phyloP scores from a whole-genome alignment of 2,113 vertebrate genomes.

The Isurus oxyrinchus region DNA sequence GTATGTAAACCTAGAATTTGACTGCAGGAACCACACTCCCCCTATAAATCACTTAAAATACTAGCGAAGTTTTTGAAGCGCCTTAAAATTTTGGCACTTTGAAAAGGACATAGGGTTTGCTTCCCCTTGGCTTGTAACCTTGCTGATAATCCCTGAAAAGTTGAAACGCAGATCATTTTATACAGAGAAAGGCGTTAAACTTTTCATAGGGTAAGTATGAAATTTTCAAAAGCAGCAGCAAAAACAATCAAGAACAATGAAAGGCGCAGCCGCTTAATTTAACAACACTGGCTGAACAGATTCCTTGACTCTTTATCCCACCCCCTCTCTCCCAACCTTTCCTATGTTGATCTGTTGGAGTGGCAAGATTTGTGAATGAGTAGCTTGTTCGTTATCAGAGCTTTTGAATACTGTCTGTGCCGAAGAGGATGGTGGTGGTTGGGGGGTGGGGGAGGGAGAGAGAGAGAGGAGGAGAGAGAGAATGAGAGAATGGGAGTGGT shows the following conservation, averaged over 20 bases:
- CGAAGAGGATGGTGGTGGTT: neutral
- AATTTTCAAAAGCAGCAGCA: neutral
- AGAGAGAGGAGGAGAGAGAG: no score
- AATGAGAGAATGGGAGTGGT: no score
- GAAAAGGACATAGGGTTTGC: neutral
- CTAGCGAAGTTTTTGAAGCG: neutral
- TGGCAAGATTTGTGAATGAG: conserved; percentile 1
- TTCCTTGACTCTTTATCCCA: neutral
- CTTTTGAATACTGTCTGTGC: neutral
- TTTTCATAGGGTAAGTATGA: neutral
- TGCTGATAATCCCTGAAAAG: neutral
- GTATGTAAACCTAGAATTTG: neutral
- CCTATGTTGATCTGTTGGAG: neutral
- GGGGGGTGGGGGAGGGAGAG: neutral
- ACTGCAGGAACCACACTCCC: neutral
- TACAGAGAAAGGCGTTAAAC: neutral
- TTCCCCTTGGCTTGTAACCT: neutral
- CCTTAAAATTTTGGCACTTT: neutral
- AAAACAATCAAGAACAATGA: neutral
- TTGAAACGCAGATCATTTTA: neutral
- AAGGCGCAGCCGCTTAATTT: neutral
- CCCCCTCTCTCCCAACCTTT: neutral
- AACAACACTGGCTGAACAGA: neutral
- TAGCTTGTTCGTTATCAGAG: neutral
- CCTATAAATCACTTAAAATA: neutral